These are phyloP conservation scores for Solen grandis DNA, from an alignment of 1,140 invertebrate genomes.

Conservation along the genomic window DNA sequence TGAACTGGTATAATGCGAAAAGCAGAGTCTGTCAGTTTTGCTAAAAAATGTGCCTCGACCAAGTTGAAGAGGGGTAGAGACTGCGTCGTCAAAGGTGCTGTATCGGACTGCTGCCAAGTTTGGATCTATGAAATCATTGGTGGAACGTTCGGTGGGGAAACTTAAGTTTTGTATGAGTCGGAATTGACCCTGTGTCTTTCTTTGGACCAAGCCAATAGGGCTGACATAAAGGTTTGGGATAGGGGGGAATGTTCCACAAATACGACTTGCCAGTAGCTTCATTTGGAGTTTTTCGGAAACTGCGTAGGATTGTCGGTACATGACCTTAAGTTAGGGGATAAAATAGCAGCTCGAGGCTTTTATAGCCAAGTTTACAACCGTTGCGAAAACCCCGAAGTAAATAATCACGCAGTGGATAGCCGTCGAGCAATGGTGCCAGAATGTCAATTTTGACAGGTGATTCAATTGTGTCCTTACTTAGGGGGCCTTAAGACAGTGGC, in stretches of 20 bases:
- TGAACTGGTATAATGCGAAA: constrained; percentile 33
- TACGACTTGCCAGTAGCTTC: background rate
- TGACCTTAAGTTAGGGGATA: background rate
- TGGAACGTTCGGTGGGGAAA: background rate
- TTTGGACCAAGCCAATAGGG: constrained; percentile 25
- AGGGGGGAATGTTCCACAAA: constrained; percentile 10
- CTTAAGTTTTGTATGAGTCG: constrained; percentile 28
- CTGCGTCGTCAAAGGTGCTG: constrained; percentile 11
- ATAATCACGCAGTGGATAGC: background rate
- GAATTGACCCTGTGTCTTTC: background rate
- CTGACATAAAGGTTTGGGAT: constrained; percentile 6
- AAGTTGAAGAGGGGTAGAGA: background rate
- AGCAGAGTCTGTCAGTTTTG: constrained; percentile 28
- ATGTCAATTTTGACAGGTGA: background rate
- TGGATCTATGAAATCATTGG: constrained; percentile 19
- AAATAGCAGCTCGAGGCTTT: background rate
- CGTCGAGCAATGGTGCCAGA: background rate
- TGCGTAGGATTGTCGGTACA: background rate
- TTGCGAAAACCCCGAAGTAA: constrained; percentile 37
- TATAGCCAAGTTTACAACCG: constrained; percentile 34
- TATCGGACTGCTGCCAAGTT: constrained; percentile 8
- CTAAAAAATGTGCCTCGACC: background rate
- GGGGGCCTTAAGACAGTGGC: too few relatives aligned
- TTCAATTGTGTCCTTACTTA: too few relatives aligned
- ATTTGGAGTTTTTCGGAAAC: constrained; percentile 7